phyloP scores from a whole-genome alignment of 2,888 invertebrate genomes.

The Hirtodrosophila confusa region DNA sequence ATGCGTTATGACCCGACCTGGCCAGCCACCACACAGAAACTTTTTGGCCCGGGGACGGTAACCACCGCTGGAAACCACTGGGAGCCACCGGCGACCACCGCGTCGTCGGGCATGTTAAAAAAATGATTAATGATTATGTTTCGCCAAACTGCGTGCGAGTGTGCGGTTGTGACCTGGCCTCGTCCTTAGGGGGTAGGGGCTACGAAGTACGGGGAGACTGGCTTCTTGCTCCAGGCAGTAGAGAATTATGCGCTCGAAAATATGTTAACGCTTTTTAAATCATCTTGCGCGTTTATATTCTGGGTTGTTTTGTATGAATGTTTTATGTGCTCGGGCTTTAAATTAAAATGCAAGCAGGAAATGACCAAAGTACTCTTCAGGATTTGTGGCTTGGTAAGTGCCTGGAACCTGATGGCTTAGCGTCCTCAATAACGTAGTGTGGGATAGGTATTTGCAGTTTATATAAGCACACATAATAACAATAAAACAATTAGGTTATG shows the following conservation, averaged over 20 bases:
- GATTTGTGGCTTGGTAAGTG: conserved; percentile 24
- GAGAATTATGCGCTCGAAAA: conserved; percentile 62
- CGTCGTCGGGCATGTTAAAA: conserved; percentile 54
- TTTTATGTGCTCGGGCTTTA: conserved; percentile 38
- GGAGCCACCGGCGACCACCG: conserved; percentile 16
- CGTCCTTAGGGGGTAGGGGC: neutral
- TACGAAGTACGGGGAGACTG: neutral
- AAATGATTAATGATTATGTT: conserved; percentile 77
- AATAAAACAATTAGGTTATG: too few relatives aligned
- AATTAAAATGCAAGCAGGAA: conserved; percentile 45
- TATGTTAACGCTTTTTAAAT: conserved; percentile 78
- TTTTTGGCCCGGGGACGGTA: conserved; percentile 47
- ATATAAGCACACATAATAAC: too few relatives aligned
- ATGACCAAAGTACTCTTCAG: conserved; percentile 6
- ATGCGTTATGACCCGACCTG: conserved; percentile 66
- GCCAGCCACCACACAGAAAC: conserved; percentile 27
- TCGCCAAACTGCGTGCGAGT: conserved; percentile 59
- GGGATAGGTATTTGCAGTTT: neutral
- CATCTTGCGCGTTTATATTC: conserved; percentile 51
- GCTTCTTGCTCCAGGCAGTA: conserved; percentile 1
- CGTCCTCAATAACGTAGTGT: conserved; percentile 43
- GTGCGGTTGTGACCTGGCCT: conserved; percentile 43
- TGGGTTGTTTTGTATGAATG: conserved; percentile 18
- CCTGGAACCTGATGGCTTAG: conserved; percentile 3
- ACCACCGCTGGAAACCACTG: conserved; percentile 1